These are phyloP conservation scores for Scopus umbretta DNA, from an alignment of 2,113 vertebrate species.

Conservation along the genomic window DNA sequence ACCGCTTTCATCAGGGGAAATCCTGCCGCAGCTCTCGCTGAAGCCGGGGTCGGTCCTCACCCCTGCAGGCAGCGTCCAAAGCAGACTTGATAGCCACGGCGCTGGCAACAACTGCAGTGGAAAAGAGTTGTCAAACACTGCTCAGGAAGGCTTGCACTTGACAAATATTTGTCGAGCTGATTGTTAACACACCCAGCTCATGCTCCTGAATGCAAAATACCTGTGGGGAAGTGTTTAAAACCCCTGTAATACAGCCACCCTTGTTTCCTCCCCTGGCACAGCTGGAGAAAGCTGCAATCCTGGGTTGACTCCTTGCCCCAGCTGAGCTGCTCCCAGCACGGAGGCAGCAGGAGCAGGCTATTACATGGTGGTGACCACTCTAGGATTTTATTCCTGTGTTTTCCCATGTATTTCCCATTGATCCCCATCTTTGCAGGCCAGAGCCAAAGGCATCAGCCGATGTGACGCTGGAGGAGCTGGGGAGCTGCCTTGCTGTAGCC, in stretches of 20 bases:
- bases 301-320: not conserved
- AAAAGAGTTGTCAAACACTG: not conserved
- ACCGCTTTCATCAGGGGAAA: fast-evolving
- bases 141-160: not conserved
- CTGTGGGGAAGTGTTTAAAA: not conserved
- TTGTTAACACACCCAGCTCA: not conserved
- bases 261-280: not conserved
- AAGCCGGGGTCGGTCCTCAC: not conserved
- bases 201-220: not conserved
- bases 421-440: not conserved
- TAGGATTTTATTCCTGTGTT: not conserved
- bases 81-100: not conserved
- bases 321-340: not conserved
- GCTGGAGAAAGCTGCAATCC: not conserved
- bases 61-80: not conserved
- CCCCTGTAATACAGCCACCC: not conserved
- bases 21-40: fast-evolving
- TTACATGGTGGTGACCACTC: fast-evolving
- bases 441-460: fast-evolving
- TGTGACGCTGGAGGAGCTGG: fast-evolving
- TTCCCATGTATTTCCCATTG: not conserved
- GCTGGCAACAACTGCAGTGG: not conserved
- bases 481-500: not conserved
- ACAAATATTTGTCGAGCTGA: conserved; percentile 32
- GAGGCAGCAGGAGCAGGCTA: not conserved